phyloP scores from a whole-genome alignment of 2,113 vertebrate species.

The Bothrops jararaca region DNA sequence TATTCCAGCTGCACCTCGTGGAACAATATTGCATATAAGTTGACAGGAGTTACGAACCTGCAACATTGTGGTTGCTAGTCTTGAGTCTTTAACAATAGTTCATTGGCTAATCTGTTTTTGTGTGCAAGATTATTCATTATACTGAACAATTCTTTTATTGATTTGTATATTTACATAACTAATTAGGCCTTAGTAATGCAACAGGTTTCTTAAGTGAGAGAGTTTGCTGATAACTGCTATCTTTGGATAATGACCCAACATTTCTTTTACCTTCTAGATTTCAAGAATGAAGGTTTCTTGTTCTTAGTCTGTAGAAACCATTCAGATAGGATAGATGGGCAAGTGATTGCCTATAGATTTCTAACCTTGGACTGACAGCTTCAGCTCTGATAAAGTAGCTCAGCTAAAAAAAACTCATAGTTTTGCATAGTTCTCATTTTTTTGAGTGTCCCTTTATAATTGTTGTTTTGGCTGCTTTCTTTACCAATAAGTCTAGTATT shows the following conservation, averaged over 20 bases:
- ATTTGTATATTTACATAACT: background rate
- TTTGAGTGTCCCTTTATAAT: background rate
- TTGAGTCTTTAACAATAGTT: background rate
- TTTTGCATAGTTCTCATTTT: background rate
- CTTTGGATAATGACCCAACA: background rate
- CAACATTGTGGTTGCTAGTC: background rate
- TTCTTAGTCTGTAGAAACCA: background rate
- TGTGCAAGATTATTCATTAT: background rate
- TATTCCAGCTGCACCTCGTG: background rate
- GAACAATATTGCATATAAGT: background rate
- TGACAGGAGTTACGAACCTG: background rate
- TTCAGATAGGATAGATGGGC: background rate
- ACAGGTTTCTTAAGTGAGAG: background rate
- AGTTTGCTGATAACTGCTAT: background rate
- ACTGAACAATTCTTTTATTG: background rate
- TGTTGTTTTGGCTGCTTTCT: background rate
- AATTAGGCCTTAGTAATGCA: background rate
- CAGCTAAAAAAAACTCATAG: background rate
- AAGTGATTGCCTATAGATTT: background rate
- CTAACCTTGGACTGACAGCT: background rate
- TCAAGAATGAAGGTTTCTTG: background rate
- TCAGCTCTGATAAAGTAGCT: background rate
- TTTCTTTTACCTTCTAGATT: background rate
- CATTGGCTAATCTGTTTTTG: background rate
- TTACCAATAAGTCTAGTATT: background rate